Conservation (phyloP, 2,113 vertebrate genomes). For the Cyphotilapia sp. region DNA sequence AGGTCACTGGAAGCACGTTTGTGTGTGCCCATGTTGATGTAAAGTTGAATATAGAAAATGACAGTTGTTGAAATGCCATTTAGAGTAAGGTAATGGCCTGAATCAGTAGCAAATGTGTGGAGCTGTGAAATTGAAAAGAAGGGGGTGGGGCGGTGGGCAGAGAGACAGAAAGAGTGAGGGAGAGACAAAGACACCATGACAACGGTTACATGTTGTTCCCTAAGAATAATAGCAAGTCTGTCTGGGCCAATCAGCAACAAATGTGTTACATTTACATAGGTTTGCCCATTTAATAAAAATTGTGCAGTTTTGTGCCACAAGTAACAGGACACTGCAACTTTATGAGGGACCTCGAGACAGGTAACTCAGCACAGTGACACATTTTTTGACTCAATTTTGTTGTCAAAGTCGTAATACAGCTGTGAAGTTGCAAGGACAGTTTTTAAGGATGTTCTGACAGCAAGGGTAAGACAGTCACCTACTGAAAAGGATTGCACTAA, state of each 20-base stretch:
- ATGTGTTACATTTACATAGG: not conserved
- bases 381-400: not conserved
- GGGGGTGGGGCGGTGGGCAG: not conserved
- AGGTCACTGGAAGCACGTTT: not conserved
- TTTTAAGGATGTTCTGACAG: not conserved
- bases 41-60: not conserved
- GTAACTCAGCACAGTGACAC: not conserved
- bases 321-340: not conserved
- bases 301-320: not conserved
- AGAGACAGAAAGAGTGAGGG: not conserved
- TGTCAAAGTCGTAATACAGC: not conserved
- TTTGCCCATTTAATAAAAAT: not conserved
- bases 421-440: not conserved
- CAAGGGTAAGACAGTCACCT: not conserved
- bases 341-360: not conserved
- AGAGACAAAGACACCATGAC: not conserved
- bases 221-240: not conserved
- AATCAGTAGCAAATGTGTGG: not conserved
- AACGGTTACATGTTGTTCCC: constrained; percentile 1
- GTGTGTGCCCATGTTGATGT: not conserved
- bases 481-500: not conserved
- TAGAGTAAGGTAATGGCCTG: constrained; percentile 5
- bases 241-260: not conserved
- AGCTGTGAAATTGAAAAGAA: not conserved
- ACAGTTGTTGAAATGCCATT: constrained; percentile 15